Conservation (phyloP, 2,797 vertebrate genomes). For the Pteropus rufus region DNA sequence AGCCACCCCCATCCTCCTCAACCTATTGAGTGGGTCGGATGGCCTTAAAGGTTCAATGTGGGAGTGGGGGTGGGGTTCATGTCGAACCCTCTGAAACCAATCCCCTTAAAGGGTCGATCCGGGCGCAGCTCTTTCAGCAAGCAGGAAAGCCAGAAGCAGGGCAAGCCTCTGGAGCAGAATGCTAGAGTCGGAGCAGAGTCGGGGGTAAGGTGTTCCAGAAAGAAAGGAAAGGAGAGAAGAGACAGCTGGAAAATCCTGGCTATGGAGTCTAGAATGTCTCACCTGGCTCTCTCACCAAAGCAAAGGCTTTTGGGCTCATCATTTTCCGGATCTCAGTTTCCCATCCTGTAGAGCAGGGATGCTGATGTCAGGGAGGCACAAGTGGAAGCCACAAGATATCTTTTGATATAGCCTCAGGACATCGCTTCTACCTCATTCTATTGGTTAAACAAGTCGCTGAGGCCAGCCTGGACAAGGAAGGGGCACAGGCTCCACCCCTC, state of each 20-base stretch:
- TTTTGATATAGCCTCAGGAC: neutral
- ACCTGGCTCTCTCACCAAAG: neutral
- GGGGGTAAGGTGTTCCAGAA: too few species aligned
- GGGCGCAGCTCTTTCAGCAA: neutral
- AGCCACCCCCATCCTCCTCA: fast-evolving
- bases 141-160: neutral
- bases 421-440: neutral
- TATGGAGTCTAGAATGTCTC: neutral
- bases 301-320: neutral
- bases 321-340: neutral
- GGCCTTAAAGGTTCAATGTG: neutral
- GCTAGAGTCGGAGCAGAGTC: neutral
- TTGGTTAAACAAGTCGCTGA: neutral
- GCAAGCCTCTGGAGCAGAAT: neutral
- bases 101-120: too few species aligned
- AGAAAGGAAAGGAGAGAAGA: neutral
- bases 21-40: neutral
- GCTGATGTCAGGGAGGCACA: neutral
- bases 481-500: neutral
- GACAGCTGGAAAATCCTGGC: neutral
- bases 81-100: too few species aligned
- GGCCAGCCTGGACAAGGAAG: neutral
- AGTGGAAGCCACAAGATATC: neutral
- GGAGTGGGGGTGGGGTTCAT: neutral
- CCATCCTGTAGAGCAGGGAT: neutral